phyloP scores from a whole-genome alignment of 1,140 invertebrate genomes.

The Berghia stephanieae region DNA sequence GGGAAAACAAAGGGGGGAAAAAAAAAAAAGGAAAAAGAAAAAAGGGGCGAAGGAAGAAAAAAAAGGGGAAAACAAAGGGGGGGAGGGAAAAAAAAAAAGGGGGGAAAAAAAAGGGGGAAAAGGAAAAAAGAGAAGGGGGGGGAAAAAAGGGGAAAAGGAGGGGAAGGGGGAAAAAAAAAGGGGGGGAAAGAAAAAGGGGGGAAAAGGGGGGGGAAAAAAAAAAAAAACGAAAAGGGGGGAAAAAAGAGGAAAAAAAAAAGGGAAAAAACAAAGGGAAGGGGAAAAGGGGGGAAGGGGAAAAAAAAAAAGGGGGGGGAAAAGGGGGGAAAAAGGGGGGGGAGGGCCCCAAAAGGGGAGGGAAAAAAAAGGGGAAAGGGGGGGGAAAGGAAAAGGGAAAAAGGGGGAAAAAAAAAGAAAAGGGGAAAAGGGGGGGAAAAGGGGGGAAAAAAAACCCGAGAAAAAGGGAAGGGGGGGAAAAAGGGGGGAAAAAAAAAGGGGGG shows the following conservation, averaged over 20 bases:
- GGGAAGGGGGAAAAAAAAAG: not conserved
- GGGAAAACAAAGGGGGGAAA: not conserved
- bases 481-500: not conserved
- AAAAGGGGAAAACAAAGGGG: not conserved
- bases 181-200: slow-evolving; percentile 15
- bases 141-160: not conserved
- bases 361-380: not conserved
- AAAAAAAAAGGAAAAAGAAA: not conserved
- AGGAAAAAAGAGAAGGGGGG: not conserved
- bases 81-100: not conserved
- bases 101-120: not conserved
- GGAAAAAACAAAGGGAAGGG: not conserved
- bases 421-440: not conserved
- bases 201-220: not conserved
- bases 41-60: not conserved
- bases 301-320: not conserved
- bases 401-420: not conserved
- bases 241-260: slow-evolving; percentile 5
- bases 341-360: not conserved
- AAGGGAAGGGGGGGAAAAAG: not conserved
- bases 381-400: not conserved
- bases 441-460: not conserved
- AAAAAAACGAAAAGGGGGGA: not conserved
- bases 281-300: not conserved
- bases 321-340: not conserved